Base-by-base conservation (phyloP, 1,140 invertebrate species). In the Zaprionus gabonicus region DNA sequence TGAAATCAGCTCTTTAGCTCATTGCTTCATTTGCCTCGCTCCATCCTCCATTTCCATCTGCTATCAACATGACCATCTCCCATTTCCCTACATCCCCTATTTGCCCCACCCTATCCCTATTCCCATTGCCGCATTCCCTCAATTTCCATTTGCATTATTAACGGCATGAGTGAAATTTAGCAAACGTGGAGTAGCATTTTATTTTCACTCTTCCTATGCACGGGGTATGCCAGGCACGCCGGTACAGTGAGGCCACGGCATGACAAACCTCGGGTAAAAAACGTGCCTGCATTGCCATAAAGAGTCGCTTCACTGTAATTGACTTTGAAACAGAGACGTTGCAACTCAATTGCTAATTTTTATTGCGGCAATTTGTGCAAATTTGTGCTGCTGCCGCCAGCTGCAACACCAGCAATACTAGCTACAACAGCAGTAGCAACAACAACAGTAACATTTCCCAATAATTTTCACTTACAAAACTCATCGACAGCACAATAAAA, bases 1-100 rank as follows among this genome's bases (percentile, higher is more conserved):
- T 90, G 78, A 80, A 90, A 88, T 87, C 78, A 81, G 83, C 72
- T 86, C 76, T 87, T 82, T 71, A 70, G 75, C 63, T 51, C 71
- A 75, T 67, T 80, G 72, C 76, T 71, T 75, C 71, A 76, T 75
- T 57, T 59, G 58, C 27, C 36, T 51, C 36, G 58, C 31, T 44
- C 46, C 66, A 69, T 41, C 28, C 55, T 6, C 23, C 15, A 10
- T 27, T 59, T 41, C 34, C 57, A 58, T 38, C 28, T 36, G 5
- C 25, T 13, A 34, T 23, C 38, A 25, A 25, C 49, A 7, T 10
- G 9, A 34, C 9, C 31, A 34, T 10, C 9, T 34, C 9, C 23
- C 17, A 23, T 49, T 12, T 53, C 2, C 25, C 31, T 38, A 20
- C 17, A 7, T 38, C 51, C 7, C 3, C 31, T 10, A 0, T 34